Evolutionary conservation across 2,113 vertebrate species (phyloP), one percentile per base, ranked within the genome.

Genomic region (Xenopus laevis): DNA sequence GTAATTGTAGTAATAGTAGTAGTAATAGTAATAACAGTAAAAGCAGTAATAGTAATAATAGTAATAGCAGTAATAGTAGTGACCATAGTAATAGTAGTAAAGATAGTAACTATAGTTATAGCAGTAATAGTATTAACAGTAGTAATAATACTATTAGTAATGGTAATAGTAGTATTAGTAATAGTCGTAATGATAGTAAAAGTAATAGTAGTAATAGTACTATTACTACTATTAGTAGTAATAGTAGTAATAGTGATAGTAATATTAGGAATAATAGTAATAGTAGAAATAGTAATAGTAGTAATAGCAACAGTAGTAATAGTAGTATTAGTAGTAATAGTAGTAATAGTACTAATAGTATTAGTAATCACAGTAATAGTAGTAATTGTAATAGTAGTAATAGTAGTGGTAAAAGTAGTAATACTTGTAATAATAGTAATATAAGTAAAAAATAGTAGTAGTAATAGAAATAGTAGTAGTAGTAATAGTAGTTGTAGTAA

Each of bases 281-380:
- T n/a, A n/a, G n/a, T n/a, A n/a, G n/a, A n/a, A n/a, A 13, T 57
- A 57, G 55, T 57, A 57, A n/a, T 57, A 57, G 55, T 13, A 57
- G 15, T 13, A 13, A 13, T 57, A 57, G 55, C 18, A 57, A 13
- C 6, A 57, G 55, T 57, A 57, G 15, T 57, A 13, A 13, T 9
- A n/a, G n/a, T n/a, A n/a, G n/a, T n/a, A n/a, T n/a, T n/a, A n/a
- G n/a, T n/a, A n/a, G n/a, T n/a, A n/a, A 57, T 13, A 13, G 18
- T 13, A 13, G 18, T 7, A 13, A 13, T 7, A 57, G 18, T 7
- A 9, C 13, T 57, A 57, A 57, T 57, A 13, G 15, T 13, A 57
- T 13, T 57, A 57, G 55, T 9, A 57, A 13, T 57, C 7, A 13
- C 18, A 57, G 55, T 57, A 9, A n/a, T 57, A 57, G 18, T 57